phyloP scores from a whole-genome alignment of 2,113 vertebrate genomes.

The Python bivittatus region DNA sequence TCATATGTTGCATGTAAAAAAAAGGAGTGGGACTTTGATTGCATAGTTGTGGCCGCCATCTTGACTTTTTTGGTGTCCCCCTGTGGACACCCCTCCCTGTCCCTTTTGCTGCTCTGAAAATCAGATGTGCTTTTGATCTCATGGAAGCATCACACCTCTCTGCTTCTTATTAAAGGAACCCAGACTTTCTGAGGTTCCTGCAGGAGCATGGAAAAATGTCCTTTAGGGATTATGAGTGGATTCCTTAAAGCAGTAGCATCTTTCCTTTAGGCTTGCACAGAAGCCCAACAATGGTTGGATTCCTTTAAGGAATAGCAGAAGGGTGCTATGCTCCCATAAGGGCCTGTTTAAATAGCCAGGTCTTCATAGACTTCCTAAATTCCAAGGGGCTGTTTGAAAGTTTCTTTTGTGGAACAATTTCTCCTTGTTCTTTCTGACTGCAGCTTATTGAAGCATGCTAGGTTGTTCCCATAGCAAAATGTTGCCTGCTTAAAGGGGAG shows the following conservation, averaged over 20 bases:
- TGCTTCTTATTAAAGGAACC: neutral
- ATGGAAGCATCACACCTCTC: neutral
- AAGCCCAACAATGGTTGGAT: neutral
- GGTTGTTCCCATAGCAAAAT: neutral
- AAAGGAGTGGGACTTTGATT: neutral
- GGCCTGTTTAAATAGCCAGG: neutral
- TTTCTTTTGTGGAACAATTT: neutral
- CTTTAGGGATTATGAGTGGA: neutral
- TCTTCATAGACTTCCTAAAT: neutral
- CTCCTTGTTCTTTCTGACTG: neutral
- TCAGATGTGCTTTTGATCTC: neutral
- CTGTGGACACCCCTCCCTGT: neutral
- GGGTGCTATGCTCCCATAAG: neutral
- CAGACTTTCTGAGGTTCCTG: neutral
- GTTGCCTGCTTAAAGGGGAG: neutral
- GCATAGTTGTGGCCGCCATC: neutral
- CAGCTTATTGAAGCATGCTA: neutral
- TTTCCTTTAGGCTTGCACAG: neutral
- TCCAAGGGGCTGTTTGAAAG: neutral
- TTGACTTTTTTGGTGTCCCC: neutral
- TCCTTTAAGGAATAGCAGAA: neutral
- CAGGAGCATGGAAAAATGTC: neutral
- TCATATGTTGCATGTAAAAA: neutral
- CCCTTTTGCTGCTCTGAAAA: neutral
- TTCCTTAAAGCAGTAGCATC: neutral